These are phyloP conservation scores for Lasioglossum vierecki DNA, from an alignment of 2,888 invertebrate species.

Conservation along the genomic window DNA sequence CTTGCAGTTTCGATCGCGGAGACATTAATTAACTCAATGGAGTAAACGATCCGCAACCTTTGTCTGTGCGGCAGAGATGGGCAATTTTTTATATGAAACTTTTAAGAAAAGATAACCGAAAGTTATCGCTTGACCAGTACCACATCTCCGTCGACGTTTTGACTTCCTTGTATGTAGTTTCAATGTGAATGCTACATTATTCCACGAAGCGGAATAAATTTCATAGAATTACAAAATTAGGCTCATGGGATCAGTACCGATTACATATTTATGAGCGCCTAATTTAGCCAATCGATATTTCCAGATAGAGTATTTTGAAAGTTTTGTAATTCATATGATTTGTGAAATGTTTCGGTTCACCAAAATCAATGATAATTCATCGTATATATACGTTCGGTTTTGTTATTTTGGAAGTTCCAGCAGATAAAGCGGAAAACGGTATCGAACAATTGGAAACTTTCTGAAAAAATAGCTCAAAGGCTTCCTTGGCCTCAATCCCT, in stretches of 20 bases:
- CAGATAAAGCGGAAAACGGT: neutral
- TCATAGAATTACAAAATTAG: neutral
- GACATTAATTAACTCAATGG: conserved; percentile 59
- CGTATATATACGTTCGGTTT: neutral
- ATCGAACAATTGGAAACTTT: conserved; percentile 1
- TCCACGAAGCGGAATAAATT: neutral
- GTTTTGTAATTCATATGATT: no score
- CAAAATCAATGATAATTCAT: neutral
- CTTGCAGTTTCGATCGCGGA: conserved; percentile 30
- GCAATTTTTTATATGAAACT: no score
- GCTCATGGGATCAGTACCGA: neutral
- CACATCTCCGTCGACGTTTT: no score
- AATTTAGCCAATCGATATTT: neutral
- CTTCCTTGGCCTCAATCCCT: neutral
- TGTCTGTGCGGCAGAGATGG: neutral
- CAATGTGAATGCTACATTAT: no score
- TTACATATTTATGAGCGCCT: neutral
- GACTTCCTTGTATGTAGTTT: no score
- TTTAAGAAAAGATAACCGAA: no score
- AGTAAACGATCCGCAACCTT: conserved; percentile 44
- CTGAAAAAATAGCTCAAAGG: conserved; percentile 13
- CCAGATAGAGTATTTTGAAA: neutral
- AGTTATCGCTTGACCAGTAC: no score
- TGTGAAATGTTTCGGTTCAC: neutral
- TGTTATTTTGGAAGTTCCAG: neutral